Evolutionary conservation across 2,888 invertebrate genomes (phyloP).

Genomic region (Thera britannica): DNA sequence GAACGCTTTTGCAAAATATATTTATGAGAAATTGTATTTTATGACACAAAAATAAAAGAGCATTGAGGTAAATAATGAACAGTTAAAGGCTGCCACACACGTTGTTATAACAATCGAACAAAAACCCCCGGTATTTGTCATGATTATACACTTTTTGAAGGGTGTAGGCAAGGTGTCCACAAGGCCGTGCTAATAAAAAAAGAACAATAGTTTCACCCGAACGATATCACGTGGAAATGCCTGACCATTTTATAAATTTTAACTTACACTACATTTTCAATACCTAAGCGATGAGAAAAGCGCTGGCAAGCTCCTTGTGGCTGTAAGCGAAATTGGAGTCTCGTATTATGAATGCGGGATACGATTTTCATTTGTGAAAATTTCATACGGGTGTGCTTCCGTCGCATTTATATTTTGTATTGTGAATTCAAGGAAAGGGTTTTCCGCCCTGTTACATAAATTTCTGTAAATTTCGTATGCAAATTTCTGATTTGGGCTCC

Average conservation of each 20-base stretch:
- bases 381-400: slow-evolving; percentile 28
- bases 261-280: slow-evolving; percentile 9
- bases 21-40: background rate
- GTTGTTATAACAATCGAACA: no score
- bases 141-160: no score
- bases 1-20: background rate
- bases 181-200: no score
- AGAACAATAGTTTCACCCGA: no score
- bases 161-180: no score
- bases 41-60: background rate
- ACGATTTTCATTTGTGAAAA: slow-evolving; percentile 41
- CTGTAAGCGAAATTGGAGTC: slow-evolving; percentile 38
- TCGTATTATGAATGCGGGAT: slow-evolving; percentile 32
- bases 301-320: slow-evolving; percentile 25
- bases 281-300: slow-evolving; percentile 15
- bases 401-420: slow-evolving; percentile 36
- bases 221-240: no score
- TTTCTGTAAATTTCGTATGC: slow-evolving; percentile 30
- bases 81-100: no score
- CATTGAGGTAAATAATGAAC: background rate
- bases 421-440: slow-evolving; percentile 33
- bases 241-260: background rate
- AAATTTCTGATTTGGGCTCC: slow-evolving; percentile 34
- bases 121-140: no score
- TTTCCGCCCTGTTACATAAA: slow-evolving; percentile 30